A percentile compares a stretch with the other conserved stretches of the same genome.
phyloP scores from a whole-genome alignment of 2,888 invertebrate species.

The Harmothoe impar region DNA sequence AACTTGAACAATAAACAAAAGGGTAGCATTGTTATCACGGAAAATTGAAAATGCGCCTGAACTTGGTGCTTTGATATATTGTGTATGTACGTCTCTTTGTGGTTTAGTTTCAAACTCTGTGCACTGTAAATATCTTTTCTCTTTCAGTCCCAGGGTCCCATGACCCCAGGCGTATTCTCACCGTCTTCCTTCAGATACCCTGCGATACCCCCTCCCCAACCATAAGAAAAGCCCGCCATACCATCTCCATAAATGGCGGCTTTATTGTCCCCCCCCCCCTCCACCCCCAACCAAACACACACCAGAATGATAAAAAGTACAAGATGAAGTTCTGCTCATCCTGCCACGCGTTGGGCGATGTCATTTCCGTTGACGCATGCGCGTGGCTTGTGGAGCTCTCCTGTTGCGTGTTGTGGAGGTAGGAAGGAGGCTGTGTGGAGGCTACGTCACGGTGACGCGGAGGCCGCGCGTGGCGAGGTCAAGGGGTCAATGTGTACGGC shows the following conservation, averaged over 20 bases:
- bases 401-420: conserved; percentile 43
- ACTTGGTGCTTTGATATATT: too few relatives aligned
- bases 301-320: too few relatives aligned
- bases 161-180: not conserved
- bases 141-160: not conserved
- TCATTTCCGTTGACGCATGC: not conserved
- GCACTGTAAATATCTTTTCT: too few relatives aligned
- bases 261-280: not conserved
- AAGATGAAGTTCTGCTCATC: not conserved
- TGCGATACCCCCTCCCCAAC: not conserved
- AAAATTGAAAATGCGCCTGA: too few relatives aligned
- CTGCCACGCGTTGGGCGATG: not conserved
- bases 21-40: too few relatives aligned
- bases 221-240: too few relatives aligned
- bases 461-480: conserved; percentile 34
- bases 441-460: conserved; percentile 4
- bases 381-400: conserved; percentile 15
- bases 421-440: not conserved
- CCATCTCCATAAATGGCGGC: not conserved
- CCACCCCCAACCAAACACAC: not conserved
- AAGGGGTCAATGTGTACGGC: conserved; percentile 4
- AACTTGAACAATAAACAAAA: too few relatives aligned
- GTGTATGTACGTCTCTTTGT: too few relatives aligned
- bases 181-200: not conserved
- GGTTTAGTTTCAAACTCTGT: too few relatives aligned